A percentile compares a stretch with the other conserved stretches of the same genome.
phyloP scores from a whole-genome alignment of 2,797 vertebrate genomes.

The Halcyon leucocephala region DNA sequence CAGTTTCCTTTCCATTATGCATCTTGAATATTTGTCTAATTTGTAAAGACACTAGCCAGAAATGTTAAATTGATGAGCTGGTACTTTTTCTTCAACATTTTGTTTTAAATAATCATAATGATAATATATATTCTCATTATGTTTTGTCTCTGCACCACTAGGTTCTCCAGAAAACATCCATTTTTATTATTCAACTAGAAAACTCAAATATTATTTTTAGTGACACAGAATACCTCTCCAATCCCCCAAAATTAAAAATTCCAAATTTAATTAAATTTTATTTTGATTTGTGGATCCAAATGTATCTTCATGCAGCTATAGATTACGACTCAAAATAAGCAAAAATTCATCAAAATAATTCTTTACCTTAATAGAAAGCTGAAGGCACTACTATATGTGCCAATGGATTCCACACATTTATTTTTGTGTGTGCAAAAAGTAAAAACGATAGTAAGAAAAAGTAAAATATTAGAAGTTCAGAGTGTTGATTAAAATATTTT shows the following conservation, averaged over 20 bases:
- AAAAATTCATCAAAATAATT: background rate
- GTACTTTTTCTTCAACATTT: background rate
- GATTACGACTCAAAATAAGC: background rate
- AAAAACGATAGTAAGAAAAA: background rate
- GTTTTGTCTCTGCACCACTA: background rate
- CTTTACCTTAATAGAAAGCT: background rate
- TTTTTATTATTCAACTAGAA: background rate
- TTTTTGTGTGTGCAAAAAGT: background rate
- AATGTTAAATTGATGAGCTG: background rate
- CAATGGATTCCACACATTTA: background rate
- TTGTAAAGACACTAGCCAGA: background rate
- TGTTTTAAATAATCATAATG: background rate
- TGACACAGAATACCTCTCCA: background rate
- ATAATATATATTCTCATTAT: background rate
- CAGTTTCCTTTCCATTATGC: background rate
- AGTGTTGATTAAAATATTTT: background rate
- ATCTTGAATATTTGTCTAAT: background rate
- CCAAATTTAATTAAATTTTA: background rate
- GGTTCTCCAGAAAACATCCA: background rate
- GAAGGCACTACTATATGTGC: fast-evolving
- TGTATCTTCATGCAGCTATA: background rate
- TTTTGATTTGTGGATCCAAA: background rate
- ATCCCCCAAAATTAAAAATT: background rate
- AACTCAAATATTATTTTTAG: background rate
- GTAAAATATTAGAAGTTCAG: background rate